Evolutionary conservation across 37 sponge, comb jelly and placozoan species (phyloP), one percentile per base, ranked within the genome.

Genomic region (Dysidea cf. avara): DNA sequence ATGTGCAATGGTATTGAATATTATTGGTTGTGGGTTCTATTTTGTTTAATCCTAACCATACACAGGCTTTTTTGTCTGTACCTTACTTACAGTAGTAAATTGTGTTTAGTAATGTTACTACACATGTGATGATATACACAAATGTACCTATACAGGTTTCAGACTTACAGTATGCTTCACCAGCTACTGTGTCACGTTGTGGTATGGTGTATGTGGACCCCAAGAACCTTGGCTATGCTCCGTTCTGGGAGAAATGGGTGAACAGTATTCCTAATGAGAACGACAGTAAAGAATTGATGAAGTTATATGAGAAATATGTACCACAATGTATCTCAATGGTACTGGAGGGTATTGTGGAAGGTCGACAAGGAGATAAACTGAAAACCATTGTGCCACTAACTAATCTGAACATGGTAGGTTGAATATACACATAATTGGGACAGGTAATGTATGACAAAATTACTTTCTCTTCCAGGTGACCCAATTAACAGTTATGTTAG

Each of bases 201-300:
- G 99, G 99, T 64, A 97, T 97, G 99, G 99, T 97, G 76, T 97
- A 82, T 72, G 99, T 97, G 37, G 99, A 97, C 65, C 99, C 99
- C 16, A 97, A 97, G 90, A 90, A 97, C 73, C 78, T 97, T 20
- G 90, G 92, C 66, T 97, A 97, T 68, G 68, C 71, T 46, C 99
- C 95, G 13, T 97, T 79, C 81, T 97, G 99, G 99, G 78, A 85
- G 68, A 69, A 78, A 35, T 97, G 95, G 95, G 74, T 90, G 37
- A 82, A 75, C 40, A 62, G 29, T 21, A 32, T 89, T 6, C 71
- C 87, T 52, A 74, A 37, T 29, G 88, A 88, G 58, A 72, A 52
- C 3, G 95, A 97, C 63, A 36, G 75, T 22, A 67, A 88, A 36
- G 83, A 81, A 53, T 74, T 97, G 38, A 50, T 47, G 34, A 47